These are phyloP conservation scores for Resseliella maxima DNA, from an alignment of 2,888 invertebrate species.

Conservation along the genomic window DNA sequence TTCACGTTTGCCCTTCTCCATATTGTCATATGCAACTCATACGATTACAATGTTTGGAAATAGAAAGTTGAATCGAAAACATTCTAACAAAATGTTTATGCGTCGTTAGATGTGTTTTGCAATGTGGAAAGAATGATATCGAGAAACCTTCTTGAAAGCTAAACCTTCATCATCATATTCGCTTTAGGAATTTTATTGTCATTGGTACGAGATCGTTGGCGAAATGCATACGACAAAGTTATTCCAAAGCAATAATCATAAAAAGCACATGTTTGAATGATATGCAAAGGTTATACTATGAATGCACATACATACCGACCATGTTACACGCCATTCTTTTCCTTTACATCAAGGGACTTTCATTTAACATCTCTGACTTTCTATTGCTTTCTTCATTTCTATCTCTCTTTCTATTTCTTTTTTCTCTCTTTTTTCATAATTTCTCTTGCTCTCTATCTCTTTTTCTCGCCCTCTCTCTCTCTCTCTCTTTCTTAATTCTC, in stretches of 20 bases:
- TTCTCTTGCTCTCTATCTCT: background rate
- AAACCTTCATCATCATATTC: slow-evolving; percentile 4
- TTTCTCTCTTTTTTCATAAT: background rate
- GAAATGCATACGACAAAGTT: slow-evolving; percentile 43
- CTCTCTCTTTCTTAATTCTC: no score
- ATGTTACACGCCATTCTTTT: no score
- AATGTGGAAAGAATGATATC: background rate
- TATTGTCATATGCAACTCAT: slow-evolving; percentile 2
- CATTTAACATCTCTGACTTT: no score
- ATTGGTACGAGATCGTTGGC: background rate
- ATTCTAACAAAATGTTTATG: background rate
- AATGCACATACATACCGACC: background rate
- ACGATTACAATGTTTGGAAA: slow-evolving; percentile 14
- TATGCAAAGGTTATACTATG: slow-evolving; percentile 16
- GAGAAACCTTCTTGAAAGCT: background rate
- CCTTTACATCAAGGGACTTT: no score
- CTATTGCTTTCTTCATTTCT: no score
- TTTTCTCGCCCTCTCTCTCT: no score
- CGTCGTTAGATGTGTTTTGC: background rate
- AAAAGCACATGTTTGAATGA: background rate
- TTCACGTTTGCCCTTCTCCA: background rate
- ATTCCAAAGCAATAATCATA: slow-evolving; percentile 41
- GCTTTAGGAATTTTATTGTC: slow-evolving; percentile 37
- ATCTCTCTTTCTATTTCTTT: no score
- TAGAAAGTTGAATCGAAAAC: slow-evolving; percentile 9